A percentile compares a stretch with the other conserved stretches of the same genome.
Evolutionary conservation across 2,113 vertebrate species (phyloP).

Genomic region (Gavialis gangeticus): DNA sequence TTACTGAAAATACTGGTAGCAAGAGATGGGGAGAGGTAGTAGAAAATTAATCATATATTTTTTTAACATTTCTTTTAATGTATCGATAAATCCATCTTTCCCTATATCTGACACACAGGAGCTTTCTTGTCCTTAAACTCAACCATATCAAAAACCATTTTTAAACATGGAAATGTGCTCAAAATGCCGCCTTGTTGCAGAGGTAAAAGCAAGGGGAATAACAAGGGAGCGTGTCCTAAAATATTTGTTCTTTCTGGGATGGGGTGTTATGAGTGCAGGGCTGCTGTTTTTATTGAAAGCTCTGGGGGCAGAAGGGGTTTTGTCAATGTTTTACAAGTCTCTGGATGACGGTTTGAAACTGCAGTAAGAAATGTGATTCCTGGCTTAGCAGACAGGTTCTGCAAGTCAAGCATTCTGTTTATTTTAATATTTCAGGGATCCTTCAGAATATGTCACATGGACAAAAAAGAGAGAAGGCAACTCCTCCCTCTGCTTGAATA

Average conservation of each 20-base stretch:
- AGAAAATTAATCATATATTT: slow-evolving; percentile 39
- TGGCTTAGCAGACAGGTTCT: slow-evolving; percentile 75
- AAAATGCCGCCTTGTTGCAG: slow-evolving; percentile 10
- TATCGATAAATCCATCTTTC: slow-evolving; percentile 37
- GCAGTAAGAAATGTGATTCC: slow-evolving; percentile 73
- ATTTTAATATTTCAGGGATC: slow-evolving; percentile 73
- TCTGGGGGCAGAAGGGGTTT: slow-evolving; percentile 44
- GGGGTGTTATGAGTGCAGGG: slow-evolving; percentile 23
- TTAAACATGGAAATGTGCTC: slow-evolving; percentile 17
- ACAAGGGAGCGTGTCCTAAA: neutral
- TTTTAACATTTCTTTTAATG: slow-evolving; percentile 41
- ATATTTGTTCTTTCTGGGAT: slow-evolving; percentile 63
- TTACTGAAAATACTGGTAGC: neutral
- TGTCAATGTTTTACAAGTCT: slow-evolving; percentile 61
- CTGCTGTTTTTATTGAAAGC: slow-evolving; percentile 68
- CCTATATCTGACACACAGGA: slow-evolving; percentile 10
- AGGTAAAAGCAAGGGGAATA: neutral
- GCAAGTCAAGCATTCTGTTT: slow-evolving; percentile 75
- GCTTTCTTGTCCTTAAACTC: slow-evolving; percentile 57
- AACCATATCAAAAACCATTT: slow-evolving; percentile 13
- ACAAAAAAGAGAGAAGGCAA: slow-evolving; percentile 36
- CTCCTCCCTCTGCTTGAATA: slow-evolving; percentile 48
- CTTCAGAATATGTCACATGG: slow-evolving; percentile 64
- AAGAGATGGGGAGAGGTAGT: slow-evolving; percentile 13
- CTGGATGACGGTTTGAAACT: slow-evolving; percentile 57